Percentiles rank a stretch among this genome's conserved stretches.
phyloP scores from a whole-genome alignment of 1,140 invertebrate genomes.

The Caenorhabditis brenneri region DNA sequence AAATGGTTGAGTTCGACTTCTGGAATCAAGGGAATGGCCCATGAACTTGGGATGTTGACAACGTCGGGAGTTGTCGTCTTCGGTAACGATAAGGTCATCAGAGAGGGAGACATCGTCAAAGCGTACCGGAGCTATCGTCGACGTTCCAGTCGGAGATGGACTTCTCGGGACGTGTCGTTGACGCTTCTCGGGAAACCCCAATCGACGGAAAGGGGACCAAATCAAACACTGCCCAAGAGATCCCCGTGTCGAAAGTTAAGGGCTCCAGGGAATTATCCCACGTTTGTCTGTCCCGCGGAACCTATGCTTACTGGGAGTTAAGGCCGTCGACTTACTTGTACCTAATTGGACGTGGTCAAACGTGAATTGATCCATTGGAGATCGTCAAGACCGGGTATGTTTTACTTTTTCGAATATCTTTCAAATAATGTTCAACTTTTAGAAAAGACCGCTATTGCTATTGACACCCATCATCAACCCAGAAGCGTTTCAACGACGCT shows the following conservation, averaged over 20 bases:
- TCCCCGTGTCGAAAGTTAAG: slow-evolving; percentile 97
- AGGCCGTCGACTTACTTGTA: slow-evolving; percentile 99
- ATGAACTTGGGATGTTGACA: slow-evolving; percentile 99
- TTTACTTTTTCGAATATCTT: background rate
- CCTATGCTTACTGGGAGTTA: slow-evolving; percentile 99
- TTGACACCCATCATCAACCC: slow-evolving; percentile 99
- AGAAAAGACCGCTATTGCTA: slow-evolving; percentile 97
- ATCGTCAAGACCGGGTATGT: slow-evolving; percentile 94
- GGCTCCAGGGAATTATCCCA: slow-evolving; percentile 99
- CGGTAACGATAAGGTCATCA: slow-evolving; percentile 99
- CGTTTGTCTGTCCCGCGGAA: slow-evolving; percentile 95
- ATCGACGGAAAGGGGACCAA: slow-evolving; percentile 72
- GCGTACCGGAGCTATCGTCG: slow-evolving; percentile 98
- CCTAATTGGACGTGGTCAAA: slow-evolving; percentile 97
- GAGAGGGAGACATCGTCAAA: slow-evolving; percentile 99
- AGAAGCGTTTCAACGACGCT: slow-evolving; percentile 95
- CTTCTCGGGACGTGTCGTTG: slow-evolving; percentile 95
- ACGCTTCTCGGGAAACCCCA: slow-evolving; percentile 86
- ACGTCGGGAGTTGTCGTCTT: slow-evolving; percentile 99
- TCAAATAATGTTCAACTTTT: slow-evolving; percentile 48
- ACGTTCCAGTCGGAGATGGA: slow-evolving; percentile 94
- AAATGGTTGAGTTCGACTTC: slow-evolving; percentile 99
- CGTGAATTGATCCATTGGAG: slow-evolving; percentile 99
- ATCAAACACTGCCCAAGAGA: slow-evolving; percentile 68
- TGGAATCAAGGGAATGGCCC: slow-evolving; percentile 99